A percentile compares a stretch with the other conserved stretches of the same genome.
phyloP scores from a whole-genome alignment of 2,113 vertebrate genomes.

The Sylvia atricapilla region DNA sequence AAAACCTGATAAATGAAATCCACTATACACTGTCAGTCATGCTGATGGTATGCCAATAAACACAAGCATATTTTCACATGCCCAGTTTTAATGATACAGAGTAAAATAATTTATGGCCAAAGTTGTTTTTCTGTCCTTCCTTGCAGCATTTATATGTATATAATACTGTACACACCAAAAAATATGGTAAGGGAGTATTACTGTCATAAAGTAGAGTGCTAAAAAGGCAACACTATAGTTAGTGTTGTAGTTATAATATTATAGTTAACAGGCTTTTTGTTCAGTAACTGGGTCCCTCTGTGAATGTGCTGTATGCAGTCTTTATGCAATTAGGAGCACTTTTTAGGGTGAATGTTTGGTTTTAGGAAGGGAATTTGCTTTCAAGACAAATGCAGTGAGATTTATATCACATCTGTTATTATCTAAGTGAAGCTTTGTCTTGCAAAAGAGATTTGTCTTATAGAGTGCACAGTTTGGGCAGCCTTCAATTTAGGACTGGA shows the following conservation, averaged over 20 bases:
- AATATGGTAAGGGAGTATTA: not conserved
- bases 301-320: not conserved
- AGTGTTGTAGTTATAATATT: not conserved
- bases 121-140: not conserved
- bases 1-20: conserved; percentile 26
- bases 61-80: not conserved
- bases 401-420: conserved; percentile 28
- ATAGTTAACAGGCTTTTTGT: not conserved
- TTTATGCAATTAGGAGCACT: conserved; percentile 12
- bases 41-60: not conserved
- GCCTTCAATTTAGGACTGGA: conserved; percentile 12
- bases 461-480: not conserved
- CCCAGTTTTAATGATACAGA: not conserved
- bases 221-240: not conserved
- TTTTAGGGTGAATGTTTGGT: not conserved
- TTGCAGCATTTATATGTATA: not conserved
- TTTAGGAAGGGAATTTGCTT: conserved; percentile 17
- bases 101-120: not conserved
- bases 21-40: not conserved
- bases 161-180: not conserved
- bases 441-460: not conserved
- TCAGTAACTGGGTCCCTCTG: not conserved
- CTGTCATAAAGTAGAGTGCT: not conserved
- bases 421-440: not conserved
- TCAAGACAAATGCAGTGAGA: not conserved